Conservation (phyloP, 1,140 invertebrate genomes). For the Notospermus geniculatus region DNA sequence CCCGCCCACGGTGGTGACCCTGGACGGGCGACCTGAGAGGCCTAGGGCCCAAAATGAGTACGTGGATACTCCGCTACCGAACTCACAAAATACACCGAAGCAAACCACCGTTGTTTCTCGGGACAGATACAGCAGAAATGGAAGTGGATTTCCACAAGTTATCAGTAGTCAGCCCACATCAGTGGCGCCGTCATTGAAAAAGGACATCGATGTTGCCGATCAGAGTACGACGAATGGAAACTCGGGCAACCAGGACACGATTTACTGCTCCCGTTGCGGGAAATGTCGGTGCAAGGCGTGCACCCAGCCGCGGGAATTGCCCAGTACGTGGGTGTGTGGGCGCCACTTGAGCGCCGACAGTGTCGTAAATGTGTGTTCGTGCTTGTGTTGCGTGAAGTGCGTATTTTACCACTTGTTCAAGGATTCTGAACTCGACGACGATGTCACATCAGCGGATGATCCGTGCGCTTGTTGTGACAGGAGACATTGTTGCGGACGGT, state of each 20-base stretch:
- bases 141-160: too few species aligned
- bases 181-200: conserved; percentile 36
- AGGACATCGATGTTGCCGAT: conserved; percentile 21
- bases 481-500: conserved; percentile 69
- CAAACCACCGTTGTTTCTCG: too few species aligned
- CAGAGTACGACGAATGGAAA: too few species aligned
- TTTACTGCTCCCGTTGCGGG: conserved; percentile 81
- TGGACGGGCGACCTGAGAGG: conserved; percentile 40
- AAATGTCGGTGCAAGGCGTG: conserved; percentile 84
- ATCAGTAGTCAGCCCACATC: conserved; percentile 34
- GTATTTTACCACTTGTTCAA: conserved; percentile 88
- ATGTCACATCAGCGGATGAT: conserved; percentile 72
- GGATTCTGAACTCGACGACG: conserved; percentile 64
- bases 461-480: conserved; percentile 72
- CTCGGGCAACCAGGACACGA: conserved; percentile 55
- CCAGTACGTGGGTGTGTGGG: conserved; percentile 83
- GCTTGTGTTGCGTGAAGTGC: conserved; percentile 89
- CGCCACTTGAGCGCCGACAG: conserved; percentile 82
- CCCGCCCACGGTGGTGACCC: conserved; percentile 25
- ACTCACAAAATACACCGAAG: too few species aligned
- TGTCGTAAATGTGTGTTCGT: conserved; percentile 82
- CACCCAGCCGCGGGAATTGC: conserved; percentile 76
- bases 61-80: conserved; percentile 42
- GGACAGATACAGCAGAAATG: too few species aligned
- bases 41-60: conserved; percentile 49